Percentiles rank a stretch among this genome's conserved stretches.
phyloP scores from a whole-genome alignment of 2,113 vertebrate genomes.

The Marmota monax region DNA sequence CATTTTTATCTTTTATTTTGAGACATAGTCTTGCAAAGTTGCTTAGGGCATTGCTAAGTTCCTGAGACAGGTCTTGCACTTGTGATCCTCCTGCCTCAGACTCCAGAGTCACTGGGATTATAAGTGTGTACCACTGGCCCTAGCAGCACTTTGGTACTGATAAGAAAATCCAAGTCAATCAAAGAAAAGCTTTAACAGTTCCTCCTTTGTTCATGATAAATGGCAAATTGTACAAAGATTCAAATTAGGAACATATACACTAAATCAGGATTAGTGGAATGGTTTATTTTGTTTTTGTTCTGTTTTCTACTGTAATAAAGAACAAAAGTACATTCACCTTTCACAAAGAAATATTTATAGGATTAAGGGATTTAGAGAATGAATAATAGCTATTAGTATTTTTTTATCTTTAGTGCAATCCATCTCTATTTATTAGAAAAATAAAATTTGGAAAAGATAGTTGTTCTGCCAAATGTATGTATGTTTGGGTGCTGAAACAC shows the following conservation, averaged over 20 bases:
- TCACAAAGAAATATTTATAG: neutral
- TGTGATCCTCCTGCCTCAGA: too few species aligned
- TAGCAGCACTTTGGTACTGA: neutral
- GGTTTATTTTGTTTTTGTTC: conserved; percentile 21
- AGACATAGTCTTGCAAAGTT: too few species aligned
- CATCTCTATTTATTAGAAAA: conserved; percentile 51
- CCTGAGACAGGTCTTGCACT: too few species aligned
- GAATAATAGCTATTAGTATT: conserved; percentile 12
- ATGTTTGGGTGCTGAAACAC: conserved; percentile 32
- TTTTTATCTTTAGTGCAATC: conserved; percentile 45
- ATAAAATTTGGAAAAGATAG: conserved; percentile 7
- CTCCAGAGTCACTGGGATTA: too few species aligned
- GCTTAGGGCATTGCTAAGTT: too few species aligned
- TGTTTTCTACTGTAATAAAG: conserved; percentile 29
- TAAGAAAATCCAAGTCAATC: conserved; percentile 8
- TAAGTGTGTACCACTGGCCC: too few species aligned
- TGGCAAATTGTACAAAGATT: conserved; percentile 10
- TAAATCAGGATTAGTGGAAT: neutral
- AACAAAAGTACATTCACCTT: neutral
- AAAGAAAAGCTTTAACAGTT: conserved; percentile 4
- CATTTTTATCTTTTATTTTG: too few species aligned
- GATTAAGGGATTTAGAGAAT: neutral
- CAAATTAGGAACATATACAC: neutral
- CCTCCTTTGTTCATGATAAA: neutral
- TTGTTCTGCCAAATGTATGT: conserved; percentile 13